Evolutionary conservation across 2,797 vertebrate genomes (phyloP).

Genomic region (Ctenosaura bakeri): DNA sequence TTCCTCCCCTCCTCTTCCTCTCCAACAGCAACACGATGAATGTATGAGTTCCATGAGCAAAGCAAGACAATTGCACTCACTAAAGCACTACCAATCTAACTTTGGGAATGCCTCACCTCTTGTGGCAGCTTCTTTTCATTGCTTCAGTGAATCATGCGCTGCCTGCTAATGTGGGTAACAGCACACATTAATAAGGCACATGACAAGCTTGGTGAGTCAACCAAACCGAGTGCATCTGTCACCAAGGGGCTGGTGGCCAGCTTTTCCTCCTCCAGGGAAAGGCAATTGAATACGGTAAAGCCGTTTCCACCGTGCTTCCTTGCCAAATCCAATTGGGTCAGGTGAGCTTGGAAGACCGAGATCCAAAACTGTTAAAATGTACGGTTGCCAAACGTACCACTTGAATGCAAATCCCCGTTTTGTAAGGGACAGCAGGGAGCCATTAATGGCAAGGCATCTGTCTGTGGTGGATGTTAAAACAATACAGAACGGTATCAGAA

Average conservation of each 20-base stretch:
- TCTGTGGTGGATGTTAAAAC: conserved; percentile 34
- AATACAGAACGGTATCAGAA: conserved; percentile 21
- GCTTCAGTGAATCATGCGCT: conserved; percentile 74
- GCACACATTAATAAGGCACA: conserved; percentile 82
- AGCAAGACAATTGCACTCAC: neutral
- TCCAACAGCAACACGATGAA: no score
- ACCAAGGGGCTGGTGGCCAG: conserved; percentile 77
- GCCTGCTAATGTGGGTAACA: conserved; percentile 78
- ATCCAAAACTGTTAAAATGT: neutral
- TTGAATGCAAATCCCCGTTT: conserved; percentile 58
- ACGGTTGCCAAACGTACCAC: conserved; percentile 22
- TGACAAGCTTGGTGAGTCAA: conserved; percentile 81
- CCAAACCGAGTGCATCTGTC: conserved; percentile 83
- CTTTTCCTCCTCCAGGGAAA: conserved; percentile 74
- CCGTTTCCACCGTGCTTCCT: conserved; percentile 62
- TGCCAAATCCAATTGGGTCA: conserved; percentile 74
- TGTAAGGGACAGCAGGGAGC: neutral
- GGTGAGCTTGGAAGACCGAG: conserved; percentile 41
- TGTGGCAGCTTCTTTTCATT: conserved; percentile 63
- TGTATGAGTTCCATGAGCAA: no score
- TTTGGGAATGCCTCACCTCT: conserved; percentile 10
- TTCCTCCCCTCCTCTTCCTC: neutral
- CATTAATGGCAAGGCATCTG: conserved; percentile 51
- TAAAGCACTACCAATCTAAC: neutral
- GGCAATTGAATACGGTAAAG: conserved; percentile 76